These are phyloP conservation scores for Atethmia centrago DNA, from an alignment of 2,888 invertebrate species.

Conservation along the genomic window DNA sequence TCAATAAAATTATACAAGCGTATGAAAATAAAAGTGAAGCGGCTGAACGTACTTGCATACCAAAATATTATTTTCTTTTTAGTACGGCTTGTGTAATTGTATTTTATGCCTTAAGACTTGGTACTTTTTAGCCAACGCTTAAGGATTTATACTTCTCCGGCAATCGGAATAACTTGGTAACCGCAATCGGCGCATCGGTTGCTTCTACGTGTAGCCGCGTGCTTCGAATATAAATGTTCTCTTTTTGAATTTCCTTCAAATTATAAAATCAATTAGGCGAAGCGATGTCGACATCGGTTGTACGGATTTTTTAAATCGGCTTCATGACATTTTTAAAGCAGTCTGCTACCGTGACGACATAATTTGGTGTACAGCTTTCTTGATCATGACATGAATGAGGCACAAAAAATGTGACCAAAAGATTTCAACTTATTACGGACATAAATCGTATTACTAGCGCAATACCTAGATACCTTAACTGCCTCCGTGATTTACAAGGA, in stretches of 20 bases:
- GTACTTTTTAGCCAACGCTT: constrained; percentile 50
- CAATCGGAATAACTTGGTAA: constrained; percentile 60
- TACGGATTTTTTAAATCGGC: constrained; percentile 62
- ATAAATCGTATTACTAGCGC: neutral
- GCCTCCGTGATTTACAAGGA: constrained; percentile 1
- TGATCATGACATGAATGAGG: neutral
- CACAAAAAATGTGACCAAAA: neutral
- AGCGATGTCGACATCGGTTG: constrained; percentile 68
- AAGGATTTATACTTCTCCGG: constrained; percentile 47
- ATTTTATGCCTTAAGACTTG: constrained; percentile 66
- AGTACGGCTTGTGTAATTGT: constrained; percentile 37
- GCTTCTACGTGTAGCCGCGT: constrained; percentile 75
- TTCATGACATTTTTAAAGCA: constrained; percentile 32
- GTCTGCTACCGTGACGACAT: constrained; percentile 15
- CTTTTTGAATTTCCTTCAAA: constrained; percentile 79
- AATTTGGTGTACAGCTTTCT: constrained; percentile 19
- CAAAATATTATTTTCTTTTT: constrained; percentile 59
- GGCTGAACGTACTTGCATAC: constrained; percentile 54
- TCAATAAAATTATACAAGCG: constrained; percentile 82
- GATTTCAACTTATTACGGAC: neutral
- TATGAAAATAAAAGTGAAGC: constrained; percentile 79
- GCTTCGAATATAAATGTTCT: constrained; percentile 80
- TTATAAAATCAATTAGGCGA: constrained; percentile 87
- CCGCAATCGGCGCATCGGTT: constrained; percentile 67
- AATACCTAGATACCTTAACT: neutral